Conservation (phyloP, 2,888 invertebrate genomes). For the Macrostomum cliftonense region DNA sequence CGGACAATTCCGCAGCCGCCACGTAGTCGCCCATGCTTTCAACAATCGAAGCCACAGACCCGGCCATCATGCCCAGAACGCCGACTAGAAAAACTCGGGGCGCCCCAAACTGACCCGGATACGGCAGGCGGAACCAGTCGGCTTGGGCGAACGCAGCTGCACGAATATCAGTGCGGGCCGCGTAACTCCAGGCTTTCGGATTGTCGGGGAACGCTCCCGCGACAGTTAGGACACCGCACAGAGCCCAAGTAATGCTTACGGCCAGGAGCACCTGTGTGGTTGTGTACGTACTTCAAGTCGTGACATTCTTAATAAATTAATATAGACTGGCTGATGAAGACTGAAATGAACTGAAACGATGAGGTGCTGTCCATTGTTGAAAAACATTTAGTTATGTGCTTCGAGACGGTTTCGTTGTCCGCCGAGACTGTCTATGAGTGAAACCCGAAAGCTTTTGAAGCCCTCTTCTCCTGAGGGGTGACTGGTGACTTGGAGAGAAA, state of each 20-base stretch:
- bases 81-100: slow-evolving; percentile 26
- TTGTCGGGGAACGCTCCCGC: slow-evolving; percentile 35
- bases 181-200: slow-evolving; percentile 28
- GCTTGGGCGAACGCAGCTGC: slow-evolving; percentile 19
- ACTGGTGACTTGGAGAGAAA: too few species aligned
- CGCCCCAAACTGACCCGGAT: slow-evolving; percentile 44
- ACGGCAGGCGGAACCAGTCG: slow-evolving; percentile 38
- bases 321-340: too few species aligned
- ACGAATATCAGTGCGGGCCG: slow-evolving; percentile 29
- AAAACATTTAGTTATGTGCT: too few species aligned
- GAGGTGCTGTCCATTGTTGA: too few species aligned
- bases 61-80: slow-evolving; percentile 26
- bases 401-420: too few species aligned
- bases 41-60: slow-evolving; percentile 27
- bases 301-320: too few species aligned
- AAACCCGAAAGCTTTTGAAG: too few species aligned
- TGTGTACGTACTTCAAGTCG: slow-evolving; percentile 4
- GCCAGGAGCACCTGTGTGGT: slow-evolving; percentile 21
- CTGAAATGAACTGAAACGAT: too few species aligned
- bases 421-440: too few species aligned
- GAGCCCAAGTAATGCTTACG: slow-evolving; percentile 23
- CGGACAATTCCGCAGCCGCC: slow-evolving; percentile 53
- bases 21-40: slow-evolving; percentile 61
- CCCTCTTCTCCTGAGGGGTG: too few species aligned
- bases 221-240: slow-evolving; percentile 29